Evolutionary conservation across 1,140 invertebrate genomes (phyloP).

Genomic region (Euschistus heros): DNA sequence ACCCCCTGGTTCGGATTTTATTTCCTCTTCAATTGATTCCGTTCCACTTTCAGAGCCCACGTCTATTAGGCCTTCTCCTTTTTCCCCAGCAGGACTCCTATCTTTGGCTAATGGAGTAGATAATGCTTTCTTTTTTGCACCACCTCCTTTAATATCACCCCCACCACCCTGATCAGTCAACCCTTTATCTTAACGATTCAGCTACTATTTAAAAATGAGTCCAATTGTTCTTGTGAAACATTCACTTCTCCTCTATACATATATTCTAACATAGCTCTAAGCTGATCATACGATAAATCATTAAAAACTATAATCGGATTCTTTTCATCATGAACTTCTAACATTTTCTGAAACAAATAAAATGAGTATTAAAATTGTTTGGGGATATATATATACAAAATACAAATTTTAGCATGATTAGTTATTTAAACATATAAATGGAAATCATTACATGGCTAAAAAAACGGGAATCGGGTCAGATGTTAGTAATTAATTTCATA

Average conservation of each 20-base stretch:
- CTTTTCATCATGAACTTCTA: conserved; percentile 77
- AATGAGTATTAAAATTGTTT: too few relatives aligned
- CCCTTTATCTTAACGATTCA: conserved; percentile 78
- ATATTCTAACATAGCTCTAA: conserved; percentile 86
- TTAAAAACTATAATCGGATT: conserved; percentile 84
- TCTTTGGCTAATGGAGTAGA: background rate
- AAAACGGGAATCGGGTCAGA: too few relatives aligned
- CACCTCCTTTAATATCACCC: conserved; percentile 18
- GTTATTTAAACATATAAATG: too few relatives aligned
- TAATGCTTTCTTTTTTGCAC: conserved; percentile 1
- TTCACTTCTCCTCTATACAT: conserved; percentile 92
- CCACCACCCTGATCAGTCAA: conserved; percentile 50
- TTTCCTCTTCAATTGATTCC: conserved; percentile 6
- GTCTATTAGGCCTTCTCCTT: background rate
- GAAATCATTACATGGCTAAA: too few relatives aligned
- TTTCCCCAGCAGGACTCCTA: conserved; percentile 2
- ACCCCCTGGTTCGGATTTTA: background rate
- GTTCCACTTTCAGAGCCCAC: conserved; percentile 6
- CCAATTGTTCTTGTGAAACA: conserved; percentile 82
- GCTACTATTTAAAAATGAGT: conserved; percentile 78
- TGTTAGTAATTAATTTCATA: too few relatives aligned
- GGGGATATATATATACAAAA: too few relatives aligned
- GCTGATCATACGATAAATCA: conserved; percentile 81
- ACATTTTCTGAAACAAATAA: conserved; percentile 63
- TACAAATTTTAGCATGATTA: too few relatives aligned